These are phyloP conservation scores for Proales similis DNA, from an alignment of 1,140 invertebrate species.

Conservation along the genomic window DNA sequence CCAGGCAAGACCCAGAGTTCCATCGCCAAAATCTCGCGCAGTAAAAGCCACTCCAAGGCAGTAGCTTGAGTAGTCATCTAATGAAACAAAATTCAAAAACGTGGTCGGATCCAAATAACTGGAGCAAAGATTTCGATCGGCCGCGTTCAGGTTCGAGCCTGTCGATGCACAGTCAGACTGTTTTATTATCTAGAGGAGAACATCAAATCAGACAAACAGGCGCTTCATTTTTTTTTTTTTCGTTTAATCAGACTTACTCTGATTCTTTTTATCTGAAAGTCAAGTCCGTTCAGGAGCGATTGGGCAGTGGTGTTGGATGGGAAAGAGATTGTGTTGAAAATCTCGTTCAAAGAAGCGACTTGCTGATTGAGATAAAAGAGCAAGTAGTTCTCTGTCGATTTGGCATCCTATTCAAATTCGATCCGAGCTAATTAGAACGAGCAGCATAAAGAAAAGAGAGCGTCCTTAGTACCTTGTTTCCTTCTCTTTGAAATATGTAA, in stretches of 20 bases:
- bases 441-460: neutral
- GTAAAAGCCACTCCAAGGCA: slow-evolving; percentile 98
- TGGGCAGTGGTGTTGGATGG: no score
- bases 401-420: slow-evolving; percentile 3
- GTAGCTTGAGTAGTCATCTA: slow-evolving; percentile 91
- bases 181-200: neutral
- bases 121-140: slow-evolving; percentile 10
- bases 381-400: slow-evolving; percentile 9
- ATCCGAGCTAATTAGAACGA: neutral
- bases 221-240: no score
- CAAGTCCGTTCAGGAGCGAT: no score
- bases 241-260: no score
- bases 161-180: neutral
- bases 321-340: slow-evolving; percentile 13
- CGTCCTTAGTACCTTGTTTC: neutral
- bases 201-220: neutral
- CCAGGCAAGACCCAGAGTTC: slow-evolving; percentile 92
- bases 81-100: slow-evolving; percentile 56
- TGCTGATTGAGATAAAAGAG: slow-evolving; percentile 14
- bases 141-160: neutral
- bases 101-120: slow-evolving; percentile 23
- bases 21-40: slow-evolving; percentile 90
- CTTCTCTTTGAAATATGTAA: slow-evolving; percentile 32
- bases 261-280: no score
- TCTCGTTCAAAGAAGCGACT: slow-evolving; percentile 16